phyloP scores from a whole-genome alignment of 2,888 invertebrate genomes.

The Callinectes sapidus region DNA sequence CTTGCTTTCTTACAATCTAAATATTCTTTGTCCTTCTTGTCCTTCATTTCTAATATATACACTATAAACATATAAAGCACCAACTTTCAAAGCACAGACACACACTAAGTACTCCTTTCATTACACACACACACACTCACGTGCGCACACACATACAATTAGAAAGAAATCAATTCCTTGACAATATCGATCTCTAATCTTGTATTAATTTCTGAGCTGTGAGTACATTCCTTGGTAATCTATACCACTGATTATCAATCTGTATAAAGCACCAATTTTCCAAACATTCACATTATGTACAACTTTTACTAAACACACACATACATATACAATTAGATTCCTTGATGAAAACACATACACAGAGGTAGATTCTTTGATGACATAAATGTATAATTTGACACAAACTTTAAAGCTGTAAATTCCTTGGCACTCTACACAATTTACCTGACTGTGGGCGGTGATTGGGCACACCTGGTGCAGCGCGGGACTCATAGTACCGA shows the following conservation, averaged over 20 bases:
- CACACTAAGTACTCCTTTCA: too few species aligned
- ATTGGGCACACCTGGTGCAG: background rate
- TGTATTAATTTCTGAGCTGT: too few species aligned
- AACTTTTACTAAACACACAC: background rate
- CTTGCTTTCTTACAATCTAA: background rate
- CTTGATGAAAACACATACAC: background rate
- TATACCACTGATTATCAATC: too few species aligned
- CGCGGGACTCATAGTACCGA: slow-evolving; percentile 56
- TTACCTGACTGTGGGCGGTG: slow-evolving; percentile 48
- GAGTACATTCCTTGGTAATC: too few species aligned
- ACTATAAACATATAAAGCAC: too few species aligned
- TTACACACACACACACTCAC: too few species aligned
- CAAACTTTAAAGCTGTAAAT: background rate
- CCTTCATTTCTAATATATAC: background rate
- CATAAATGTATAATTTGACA: background rate
- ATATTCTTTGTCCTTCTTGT: background rate
- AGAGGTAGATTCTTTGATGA: background rate
- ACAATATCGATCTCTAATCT: too few species aligned
- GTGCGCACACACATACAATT: too few species aligned
- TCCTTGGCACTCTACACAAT: background rate
- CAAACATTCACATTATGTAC: too few species aligned
- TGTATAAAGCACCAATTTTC: background rate
- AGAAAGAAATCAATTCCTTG: too few species aligned
- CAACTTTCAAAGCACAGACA: too few species aligned
- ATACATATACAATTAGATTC: background rate